Base-by-base conservation (phyloP, 2,797 vertebrate species). In the Falco novaeseelandiae region DNA sequence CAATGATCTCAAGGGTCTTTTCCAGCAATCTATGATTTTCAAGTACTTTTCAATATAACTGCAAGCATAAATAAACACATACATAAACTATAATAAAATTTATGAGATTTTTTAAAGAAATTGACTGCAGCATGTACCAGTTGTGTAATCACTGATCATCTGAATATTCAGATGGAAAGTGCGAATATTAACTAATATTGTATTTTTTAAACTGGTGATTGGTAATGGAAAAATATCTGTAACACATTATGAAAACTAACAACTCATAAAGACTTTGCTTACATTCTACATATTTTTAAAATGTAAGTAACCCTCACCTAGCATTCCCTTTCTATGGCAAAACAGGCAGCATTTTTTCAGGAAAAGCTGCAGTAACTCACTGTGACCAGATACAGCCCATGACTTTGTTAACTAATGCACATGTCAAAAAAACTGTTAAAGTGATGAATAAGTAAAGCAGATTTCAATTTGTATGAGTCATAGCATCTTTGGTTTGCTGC, bases 391-490 rank as follows among this genome's bases (percentile, higher is more conserved):
- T 70, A 79, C 4, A 84, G 32, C 63, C 26, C 32, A 42, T 18
- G 63, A n/a, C 51, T 84, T 92, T 70, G 36, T 49, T 77, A 97
- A 94, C n/a, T 89, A 92, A 89, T 12, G 52, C 48, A 79, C 22
- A 76, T 36, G 22, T 61, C 20, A 48, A 81, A 94, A 94, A 91
- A 84, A 8, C 29, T 49, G 57, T 46, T 82, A 51, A 72, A 92
- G 19, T 38, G 57, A 94, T 96, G 94, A 97, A 84, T 90, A 96
- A 95, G 74, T 93, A 87, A 83, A 93, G 71, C 36, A 77, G 44
- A 87, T 94, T 93, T 96, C 57, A 67, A 70, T 91, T 80, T 95
- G 23, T 40, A 78, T 85, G 86, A 94, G 36, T 93, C 84, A 94
- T 8, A 83, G 44, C 15, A 48, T 88, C 51, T 91, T 84, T 91